A percentile compares a stretch with the other conserved stretches of the same genome.
Conservation (phyloP, 2,797 vertebrate species). For the Cebuella pygmaea region DNA sequence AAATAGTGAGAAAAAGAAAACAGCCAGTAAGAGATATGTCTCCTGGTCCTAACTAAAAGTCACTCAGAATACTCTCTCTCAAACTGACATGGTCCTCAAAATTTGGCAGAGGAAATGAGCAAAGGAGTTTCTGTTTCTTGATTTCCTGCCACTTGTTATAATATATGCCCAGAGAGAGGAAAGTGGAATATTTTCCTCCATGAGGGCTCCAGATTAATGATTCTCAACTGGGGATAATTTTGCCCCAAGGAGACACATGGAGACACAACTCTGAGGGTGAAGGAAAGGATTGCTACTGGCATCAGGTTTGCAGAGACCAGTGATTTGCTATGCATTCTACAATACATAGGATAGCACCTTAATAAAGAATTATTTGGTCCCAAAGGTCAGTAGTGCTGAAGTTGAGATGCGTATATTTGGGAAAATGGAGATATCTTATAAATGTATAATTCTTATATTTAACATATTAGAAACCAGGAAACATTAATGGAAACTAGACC, state of each 20-base stretch:
- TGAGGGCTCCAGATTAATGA: background rate
- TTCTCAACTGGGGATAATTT: background rate
- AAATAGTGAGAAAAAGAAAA: background rate
- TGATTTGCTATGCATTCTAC: background rate
- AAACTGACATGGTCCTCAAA: background rate
- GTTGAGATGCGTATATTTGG: background rate
- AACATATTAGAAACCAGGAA: background rate
- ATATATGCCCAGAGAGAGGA: background rate
- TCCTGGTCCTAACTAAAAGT: background rate
- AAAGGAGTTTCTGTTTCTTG: background rate
- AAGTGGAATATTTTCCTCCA: background rate
- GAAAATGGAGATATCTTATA: background rate
- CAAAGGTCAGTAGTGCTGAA: background rate
- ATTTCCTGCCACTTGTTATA: background rate
- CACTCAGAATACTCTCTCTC: background rate
- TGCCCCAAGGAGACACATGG: background rate
- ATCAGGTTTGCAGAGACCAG: background rate
- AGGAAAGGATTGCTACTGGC: too few relatives aligned
- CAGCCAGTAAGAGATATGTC: background rate
- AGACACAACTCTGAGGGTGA: background rate
- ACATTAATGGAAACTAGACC: background rate
- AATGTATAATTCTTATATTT: background rate
- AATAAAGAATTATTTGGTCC: background rate
- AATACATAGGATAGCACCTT: background rate
- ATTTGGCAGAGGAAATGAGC: background rate